Evolutionary conservation across 1,140 invertebrate species (phyloP), one percentile per base, ranked within the genome.

Genomic region (Pseudomyrmex gracilis): DNA sequence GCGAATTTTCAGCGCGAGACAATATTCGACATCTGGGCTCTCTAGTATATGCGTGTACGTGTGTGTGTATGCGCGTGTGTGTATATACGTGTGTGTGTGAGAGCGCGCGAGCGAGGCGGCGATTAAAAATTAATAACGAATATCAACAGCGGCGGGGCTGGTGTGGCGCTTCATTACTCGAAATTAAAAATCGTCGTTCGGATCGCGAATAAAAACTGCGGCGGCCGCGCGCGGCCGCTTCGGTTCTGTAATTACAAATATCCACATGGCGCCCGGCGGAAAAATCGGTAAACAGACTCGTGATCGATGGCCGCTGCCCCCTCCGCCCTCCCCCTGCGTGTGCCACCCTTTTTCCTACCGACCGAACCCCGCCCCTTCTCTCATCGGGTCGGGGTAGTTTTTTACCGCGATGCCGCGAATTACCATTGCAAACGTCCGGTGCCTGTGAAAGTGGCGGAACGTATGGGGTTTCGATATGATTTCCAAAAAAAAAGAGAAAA

Each of bases 71-170:
- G 3, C 5, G 24, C 5, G 24, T 34, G 24, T 24, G 24, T 24
- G 24, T 24, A 3, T 24, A 3, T 24, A 3, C 0, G 4, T 34
- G 34, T 34, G 4, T 5, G 34, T 24, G 24, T 24, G 24, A 3
- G 24, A 34, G 34, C 5, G 34, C 2, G 64, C 74, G 73, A 58
- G 82, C 71, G 88, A 77, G 66, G 82, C 82, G 78, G 68, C 89
- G 91, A 94, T 93, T 93, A 93, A 93, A 93, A 92, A 94, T 94
- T 94, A 93, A 93, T 93, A 92, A 92, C 90, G 89, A 93, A 93
- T 93, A 92, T 93, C 92, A 93, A 93, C 90, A 93, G 89, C 85
- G 86, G 76, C 74, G 70, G 82, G 70, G 82, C 73, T 73, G 64
- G 83, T 76, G 85, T 76, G 84, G 89, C 84, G 90, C 90, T 92